Percentiles rank a stretch among this genome's conserved stretches.
Evolutionary conservation across 2,797 vertebrate species (phyloP).

Genomic region (Pitangus sulphuratus): DNA sequence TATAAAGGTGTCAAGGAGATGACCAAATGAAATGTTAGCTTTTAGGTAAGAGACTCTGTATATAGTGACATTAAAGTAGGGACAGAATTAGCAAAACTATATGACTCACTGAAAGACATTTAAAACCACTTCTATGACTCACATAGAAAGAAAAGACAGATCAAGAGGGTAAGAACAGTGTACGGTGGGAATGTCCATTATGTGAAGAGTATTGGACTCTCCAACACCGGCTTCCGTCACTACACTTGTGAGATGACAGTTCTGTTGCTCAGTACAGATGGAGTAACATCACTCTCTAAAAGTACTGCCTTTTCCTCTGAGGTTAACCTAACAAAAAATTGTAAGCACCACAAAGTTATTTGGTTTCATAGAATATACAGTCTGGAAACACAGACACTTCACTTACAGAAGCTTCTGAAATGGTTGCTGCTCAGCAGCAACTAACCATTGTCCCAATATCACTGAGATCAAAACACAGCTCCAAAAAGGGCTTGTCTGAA

Average conservation of each 20-base stretch:
- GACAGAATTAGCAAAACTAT: not conserved
- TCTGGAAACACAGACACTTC: not conserved
- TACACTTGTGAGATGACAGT: not conserved
- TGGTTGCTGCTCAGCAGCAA: not conserved
- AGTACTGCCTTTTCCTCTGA: not conserved
- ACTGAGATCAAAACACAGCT: not conserved
- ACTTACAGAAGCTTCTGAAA: not conserved
- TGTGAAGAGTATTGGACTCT: not conserved
- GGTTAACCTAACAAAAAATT: not conserved
- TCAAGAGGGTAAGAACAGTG: not conserved
- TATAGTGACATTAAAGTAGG: not conserved
- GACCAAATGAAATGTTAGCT: not conserved
- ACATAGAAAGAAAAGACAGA: not conserved
- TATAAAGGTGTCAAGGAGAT: not conserved
- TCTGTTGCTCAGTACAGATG: not conserved
- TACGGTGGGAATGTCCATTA: not conserved
- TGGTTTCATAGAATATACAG: not conserved
- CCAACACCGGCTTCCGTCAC: not conserved
- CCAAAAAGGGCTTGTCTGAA: not conserved
- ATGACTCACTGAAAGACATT: slow-evolving; percentile 24
- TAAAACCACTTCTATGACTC: slow-evolving; percentile 32
- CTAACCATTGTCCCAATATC: not conserved
- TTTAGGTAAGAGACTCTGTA: not conserved
- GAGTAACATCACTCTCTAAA: not conserved
- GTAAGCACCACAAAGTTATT: not conserved